phyloP scores from a whole-genome alignment of 2,888 invertebrate species.

The Cordilura impudica region DNA sequence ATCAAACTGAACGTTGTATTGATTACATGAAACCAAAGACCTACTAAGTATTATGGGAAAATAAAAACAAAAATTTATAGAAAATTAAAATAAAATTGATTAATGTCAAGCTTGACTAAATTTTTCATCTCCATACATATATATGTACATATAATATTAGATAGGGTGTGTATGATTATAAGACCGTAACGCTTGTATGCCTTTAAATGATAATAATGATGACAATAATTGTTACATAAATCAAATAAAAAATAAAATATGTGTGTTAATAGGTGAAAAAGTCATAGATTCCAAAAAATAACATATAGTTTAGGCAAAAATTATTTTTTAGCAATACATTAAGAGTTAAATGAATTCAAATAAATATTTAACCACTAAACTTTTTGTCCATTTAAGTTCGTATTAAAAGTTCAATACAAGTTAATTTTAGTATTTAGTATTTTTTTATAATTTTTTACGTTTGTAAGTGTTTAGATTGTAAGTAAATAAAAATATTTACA shows the following conservation, averaged over 20 bases:
- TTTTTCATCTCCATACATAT: slow-evolving; percentile 56
- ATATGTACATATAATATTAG: too few species aligned
- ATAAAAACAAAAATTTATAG: background rate
- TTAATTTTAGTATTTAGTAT: too few species aligned
- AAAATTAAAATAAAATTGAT: slow-evolving; percentile 58
- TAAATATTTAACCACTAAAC: too few species aligned
- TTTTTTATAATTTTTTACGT: too few species aligned
- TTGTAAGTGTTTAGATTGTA: background rate
- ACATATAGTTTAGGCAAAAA: background rate
- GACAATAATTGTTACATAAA: slow-evolving; percentile 37
- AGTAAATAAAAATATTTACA: background rate
- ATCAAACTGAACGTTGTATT: background rate
- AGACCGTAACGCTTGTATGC: slow-evolving; percentile 52
- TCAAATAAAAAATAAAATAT: slow-evolving; percentile 19
- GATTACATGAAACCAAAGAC: background rate
- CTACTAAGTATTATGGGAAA: background rate
- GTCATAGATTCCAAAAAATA: slow-evolving; percentile 36
- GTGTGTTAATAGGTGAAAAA: slow-evolving; percentile 62
- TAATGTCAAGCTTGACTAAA: slow-evolving; percentile 61
- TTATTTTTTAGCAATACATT: too few species aligned
- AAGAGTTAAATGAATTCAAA: too few species aligned
- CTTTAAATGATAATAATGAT: slow-evolving; percentile 28
- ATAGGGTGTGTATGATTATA: slow-evolving; percentile 53
- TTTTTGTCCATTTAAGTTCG: too few species aligned
- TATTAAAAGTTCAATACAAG: too few species aligned